Base-by-base conservation (phyloP, 2,888 invertebrate genomes). In the Lysandra coridon region DNA sequence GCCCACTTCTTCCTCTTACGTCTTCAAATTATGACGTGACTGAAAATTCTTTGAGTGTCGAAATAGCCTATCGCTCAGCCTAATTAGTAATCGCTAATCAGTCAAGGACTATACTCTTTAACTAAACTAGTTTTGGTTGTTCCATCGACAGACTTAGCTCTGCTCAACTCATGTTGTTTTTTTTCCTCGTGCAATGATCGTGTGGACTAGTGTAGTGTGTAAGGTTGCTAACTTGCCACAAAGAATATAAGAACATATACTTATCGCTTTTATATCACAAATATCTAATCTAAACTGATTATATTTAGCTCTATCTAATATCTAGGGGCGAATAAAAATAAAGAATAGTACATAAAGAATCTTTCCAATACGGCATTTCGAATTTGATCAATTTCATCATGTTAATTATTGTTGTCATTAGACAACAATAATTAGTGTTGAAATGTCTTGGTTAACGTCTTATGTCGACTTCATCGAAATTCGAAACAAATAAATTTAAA, bases 51-150 rank as follows among this genome's bases (percentile, higher is more conserved):
- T 14, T 30, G 30, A 14, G 12, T 37, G 30, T 5, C 33, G 69
- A 69, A 33, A 33, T 33, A 69, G 12, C 69, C 69, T 64, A 30
- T 69, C 69, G 69, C 69, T 30, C 10, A 69, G 33, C 14, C 33
- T 33, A 14, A 14, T 69, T 69, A 33, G 69, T 33, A 14, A 69
- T 69, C 69, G 69, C 69, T 69, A 33, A 69, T 69, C 69, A 69
- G 69, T 37, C 69, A 69, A 69, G 69, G 69, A 33, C 57, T 69
- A 33, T 30, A 33, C 69, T 33, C 14, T 69, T 69, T 5, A 33
- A 33, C 69, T 69, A 69, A 69, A 69, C 69, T 69, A 69, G 69
- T 69, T 69, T 69, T 69, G 4, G 69, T 69, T 69, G 33, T 69
- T 69, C 69, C 69, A 33, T 33, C 33, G 69, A 5, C 14, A 33